Percentiles rank a stretch among this genome's conserved stretches.
Evolutionary conservation across 2,888 invertebrate genomes (phyloP).

Genomic region (Agonopterix arenella): DNA sequence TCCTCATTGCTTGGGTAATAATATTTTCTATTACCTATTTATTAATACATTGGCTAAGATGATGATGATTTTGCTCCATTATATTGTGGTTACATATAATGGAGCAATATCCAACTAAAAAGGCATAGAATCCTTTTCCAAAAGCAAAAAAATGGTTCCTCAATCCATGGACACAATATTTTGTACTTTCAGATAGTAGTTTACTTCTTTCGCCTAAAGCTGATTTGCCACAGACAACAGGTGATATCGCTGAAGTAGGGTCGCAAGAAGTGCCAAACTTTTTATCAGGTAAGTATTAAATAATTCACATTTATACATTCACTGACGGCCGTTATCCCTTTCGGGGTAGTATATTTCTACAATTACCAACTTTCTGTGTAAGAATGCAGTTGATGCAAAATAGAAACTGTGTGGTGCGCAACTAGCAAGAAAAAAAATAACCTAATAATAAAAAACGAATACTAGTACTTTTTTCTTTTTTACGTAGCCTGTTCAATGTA

Average conservation of each 20-base stretch:
- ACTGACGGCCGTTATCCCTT: not conserved
- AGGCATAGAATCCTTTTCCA: no score
- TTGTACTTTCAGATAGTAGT: constrained; percentile 41
- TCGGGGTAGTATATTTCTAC: no score
- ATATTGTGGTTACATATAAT: no score
- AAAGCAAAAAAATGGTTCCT: not conserved
- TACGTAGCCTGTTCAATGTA: no score
- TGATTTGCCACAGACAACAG: constrained; percentile 30
- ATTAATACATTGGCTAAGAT: not conserved
- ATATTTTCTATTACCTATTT: not conserved
- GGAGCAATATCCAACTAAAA: no score
- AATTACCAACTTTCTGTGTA: no score
- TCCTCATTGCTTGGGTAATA: constrained; percentile 44
- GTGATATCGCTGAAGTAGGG: constrained; percentile 26
- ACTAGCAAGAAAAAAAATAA: no score
- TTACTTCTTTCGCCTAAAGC: constrained; percentile 61
- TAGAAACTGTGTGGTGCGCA: no score
- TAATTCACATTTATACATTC: no score
- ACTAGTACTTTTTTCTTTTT: no score
- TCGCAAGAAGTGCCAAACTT: constrained; percentile 59
- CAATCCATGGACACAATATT: not conserved
- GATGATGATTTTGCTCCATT: not conserved
- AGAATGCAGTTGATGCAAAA: no score
- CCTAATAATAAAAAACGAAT: no score
- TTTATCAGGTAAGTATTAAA: constrained; percentile 38